Percentiles rank a stretch among this genome's conserved stretches.
These are phyloP conservation scores for Sebastes variabilis DNA, from an alignment of 2,797 vertebrate species.

Conservation along the genomic window DNA sequence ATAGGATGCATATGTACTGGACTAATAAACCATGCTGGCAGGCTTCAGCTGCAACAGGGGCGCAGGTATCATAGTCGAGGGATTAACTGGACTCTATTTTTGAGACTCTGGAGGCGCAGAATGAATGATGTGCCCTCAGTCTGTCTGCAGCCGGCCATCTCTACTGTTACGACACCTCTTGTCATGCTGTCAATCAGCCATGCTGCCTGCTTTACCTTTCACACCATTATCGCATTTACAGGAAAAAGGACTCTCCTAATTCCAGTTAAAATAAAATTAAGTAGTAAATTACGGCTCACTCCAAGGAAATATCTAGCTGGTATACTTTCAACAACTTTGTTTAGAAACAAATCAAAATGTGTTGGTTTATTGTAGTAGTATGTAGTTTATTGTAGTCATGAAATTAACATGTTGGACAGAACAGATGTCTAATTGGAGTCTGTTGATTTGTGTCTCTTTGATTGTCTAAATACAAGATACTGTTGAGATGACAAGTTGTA, in stretches of 20 bases:
- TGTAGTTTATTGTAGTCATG: neutral
- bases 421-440: neutral
- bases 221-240: neutral
- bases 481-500: neutral
- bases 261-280: neutral
- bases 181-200: constrained; percentile 31
- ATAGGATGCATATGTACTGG: constrained; percentile 64
- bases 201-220: neutral
- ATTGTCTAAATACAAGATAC: neutral
- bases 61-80: constrained; percentile 71
- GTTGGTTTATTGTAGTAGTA: neutral
- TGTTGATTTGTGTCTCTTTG: neutral
- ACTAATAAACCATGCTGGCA: constrained; percentile 52
- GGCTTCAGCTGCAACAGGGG: constrained; percentile 41
- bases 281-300: neutral
- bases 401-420: neutral
- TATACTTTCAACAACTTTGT: neutral
- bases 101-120: constrained; percentile 53
- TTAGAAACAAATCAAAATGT: neutral
- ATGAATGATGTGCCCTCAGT: constrained; percentile 61
- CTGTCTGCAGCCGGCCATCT: constrained; percentile 28
- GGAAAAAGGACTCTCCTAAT: neutral
- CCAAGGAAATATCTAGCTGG: neutral
- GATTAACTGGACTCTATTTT: constrained; percentile 82
- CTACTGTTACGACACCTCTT: neutral